phyloP scores from a whole-genome alignment of 2,113 vertebrate species.

The Corythaeola cristata region DNA sequence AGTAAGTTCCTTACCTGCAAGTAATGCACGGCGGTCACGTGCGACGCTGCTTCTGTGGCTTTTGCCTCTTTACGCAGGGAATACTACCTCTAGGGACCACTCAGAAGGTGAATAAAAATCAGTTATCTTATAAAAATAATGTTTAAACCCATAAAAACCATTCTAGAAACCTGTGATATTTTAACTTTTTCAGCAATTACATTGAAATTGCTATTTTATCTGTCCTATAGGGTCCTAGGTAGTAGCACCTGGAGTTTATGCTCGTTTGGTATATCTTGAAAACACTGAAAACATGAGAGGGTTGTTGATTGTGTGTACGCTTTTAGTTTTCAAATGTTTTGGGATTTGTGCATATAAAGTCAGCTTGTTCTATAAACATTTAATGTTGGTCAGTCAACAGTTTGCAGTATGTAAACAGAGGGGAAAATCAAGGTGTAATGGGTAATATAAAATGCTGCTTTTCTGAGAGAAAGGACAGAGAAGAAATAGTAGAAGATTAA shows the following conservation, averaged over 20 bases:
- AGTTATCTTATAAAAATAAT: background rate
- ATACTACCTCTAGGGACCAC: background rate
- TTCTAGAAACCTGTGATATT: background rate
- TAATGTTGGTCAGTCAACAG: background rate
- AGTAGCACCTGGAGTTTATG: background rate
- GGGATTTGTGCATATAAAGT: background rate
- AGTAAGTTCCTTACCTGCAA: background rate
- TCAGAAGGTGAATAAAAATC: background rate
- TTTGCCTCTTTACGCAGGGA: background rate
- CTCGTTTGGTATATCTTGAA: background rate
- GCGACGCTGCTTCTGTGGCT: background rate
- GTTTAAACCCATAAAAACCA: background rate
- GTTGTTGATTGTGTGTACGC: background rate
- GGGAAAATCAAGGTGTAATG: background rate
- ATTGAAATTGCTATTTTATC: background rate
- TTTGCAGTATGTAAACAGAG: background rate
- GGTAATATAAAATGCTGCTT: background rate
- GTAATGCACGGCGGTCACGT: fast-evolving
- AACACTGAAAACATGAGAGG: background rate
- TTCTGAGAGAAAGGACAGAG: background rate
- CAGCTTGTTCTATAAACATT: background rate
- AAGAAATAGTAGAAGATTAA: background rate
- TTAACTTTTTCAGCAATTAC: background rate
- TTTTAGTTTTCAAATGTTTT: background rate
- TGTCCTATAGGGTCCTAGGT: background rate